Base-by-base conservation (phyloP, 2,797 vertebrate genomes). In the Nothura maculosa region DNA sequence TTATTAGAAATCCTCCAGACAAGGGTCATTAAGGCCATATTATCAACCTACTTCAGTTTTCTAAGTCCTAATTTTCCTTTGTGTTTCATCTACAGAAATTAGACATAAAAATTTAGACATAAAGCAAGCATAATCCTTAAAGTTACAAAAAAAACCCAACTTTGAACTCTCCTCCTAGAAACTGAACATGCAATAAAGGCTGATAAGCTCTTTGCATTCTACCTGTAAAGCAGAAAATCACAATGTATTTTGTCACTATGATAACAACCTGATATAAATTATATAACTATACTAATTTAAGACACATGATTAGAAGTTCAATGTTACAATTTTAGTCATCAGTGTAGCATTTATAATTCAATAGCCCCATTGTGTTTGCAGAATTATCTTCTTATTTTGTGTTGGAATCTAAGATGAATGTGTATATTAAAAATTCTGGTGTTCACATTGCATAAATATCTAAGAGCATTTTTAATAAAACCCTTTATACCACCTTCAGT, bases 401-500 rank as follows among this genome's bases (percentile, higher is more conserved):
- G 6, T 60, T 70, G 79, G 40, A 70, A 74, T 57, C 34, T 52
- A 68, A 72, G 52, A 79, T 67, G 38, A 82, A 94, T 40, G 19
- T 89, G 43, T 88, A 30, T 80, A 92, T 92, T 90, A 92, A 88
- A 86, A 93, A 28, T 4, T 52, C 30, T 27, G 48, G 30, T 77
- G 88, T 80, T 87, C 72, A 74, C 10, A n/a, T 47, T 76, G 47
- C 10, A 76, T 81, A 84, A 84, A 76, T 86, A 90, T 30, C 25
- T 52, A 88, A 86, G 8, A 69, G 1, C 3, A 63, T 73, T 95
- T 93, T 95, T 76, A 92, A 91, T 91, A 91, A 93, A 87, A 69
- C 47, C 79, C 38, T 82, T 85, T 90, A 66, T 85, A 70, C 57
- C 47, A 76, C 69, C 36, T 95, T 90, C 77, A 16, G 0, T 82